These are phyloP conservation scores for Archaeoteleia sp. DNA, from an alignment of 2,888 invertebrate species.

Conservation along the genomic window DNA sequence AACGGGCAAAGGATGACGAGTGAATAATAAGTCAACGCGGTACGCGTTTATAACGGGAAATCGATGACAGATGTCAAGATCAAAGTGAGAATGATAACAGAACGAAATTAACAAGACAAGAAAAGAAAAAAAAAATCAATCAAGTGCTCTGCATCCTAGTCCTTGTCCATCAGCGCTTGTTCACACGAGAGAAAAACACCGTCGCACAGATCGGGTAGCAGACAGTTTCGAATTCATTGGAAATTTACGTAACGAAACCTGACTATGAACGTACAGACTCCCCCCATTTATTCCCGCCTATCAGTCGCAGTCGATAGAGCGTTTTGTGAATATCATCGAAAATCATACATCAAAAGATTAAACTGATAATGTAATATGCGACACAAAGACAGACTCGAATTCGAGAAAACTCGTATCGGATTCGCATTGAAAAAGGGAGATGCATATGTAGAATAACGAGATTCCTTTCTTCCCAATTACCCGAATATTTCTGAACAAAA, in stretches of 20 bases:
- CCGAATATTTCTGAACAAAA: no score
- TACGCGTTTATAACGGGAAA: not conserved
- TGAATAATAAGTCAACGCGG: no score
- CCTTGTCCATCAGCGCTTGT: not conserved
- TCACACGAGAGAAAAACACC: not conserved
- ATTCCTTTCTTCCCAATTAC: no score
- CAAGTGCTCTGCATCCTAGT: no score
- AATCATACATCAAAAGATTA: not conserved
- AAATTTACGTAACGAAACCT: slow-evolving; percentile 1
- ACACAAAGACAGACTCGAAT: not conserved
- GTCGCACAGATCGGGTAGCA: not conserved
- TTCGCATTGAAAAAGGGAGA: no score
- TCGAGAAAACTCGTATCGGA: no score
- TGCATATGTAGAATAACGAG: no score
- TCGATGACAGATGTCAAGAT: not conserved
- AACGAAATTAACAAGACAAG: no score
- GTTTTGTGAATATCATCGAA: not conserved
- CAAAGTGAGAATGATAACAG: no score
- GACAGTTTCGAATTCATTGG: not conserved
- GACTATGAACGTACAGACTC: not conserved
- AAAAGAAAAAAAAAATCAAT: no score
- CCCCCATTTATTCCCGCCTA: slow-evolving; percentile 1
- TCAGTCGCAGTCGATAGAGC: not conserved
- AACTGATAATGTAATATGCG: not conserved
- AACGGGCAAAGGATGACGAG: no score